A percentile compares a stretch with the other conserved stretches of the same genome.
These are phyloP conservation scores for Poecilobothrus nobilitatus DNA, from an alignment of 2,888 invertebrate species.

Conservation along the genomic window DNA sequence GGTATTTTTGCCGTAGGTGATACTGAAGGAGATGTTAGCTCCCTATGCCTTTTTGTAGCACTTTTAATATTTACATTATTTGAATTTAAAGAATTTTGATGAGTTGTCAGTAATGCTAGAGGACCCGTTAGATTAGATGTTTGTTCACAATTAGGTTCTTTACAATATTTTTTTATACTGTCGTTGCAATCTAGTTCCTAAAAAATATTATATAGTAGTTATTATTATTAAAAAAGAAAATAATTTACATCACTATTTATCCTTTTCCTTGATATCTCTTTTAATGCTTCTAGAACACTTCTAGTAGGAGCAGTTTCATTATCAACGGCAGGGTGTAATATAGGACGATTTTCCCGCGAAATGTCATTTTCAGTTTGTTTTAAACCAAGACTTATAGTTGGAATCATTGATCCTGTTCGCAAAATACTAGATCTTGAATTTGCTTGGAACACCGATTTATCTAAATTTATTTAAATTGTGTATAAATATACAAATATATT, in stretches of 20 bases:
- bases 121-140: background rate
- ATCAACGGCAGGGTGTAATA: conserved; percentile 36
- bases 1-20: conserved; percentile 11
- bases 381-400: conserved; percentile 31
- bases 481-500: background rate
- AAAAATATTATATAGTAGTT: conserved; percentile 20
- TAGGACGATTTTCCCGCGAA: conserved; percentile 38
- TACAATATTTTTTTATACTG: conserved; percentile 36
- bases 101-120: conserved; percentile 12
- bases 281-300: conserved; percentile 49
- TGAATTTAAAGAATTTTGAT: background rate
- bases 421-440: conserved; percentile 37
- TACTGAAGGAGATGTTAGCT: conserved; percentile 19
- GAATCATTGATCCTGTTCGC: conserved; percentile 30
- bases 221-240: conserved; percentile 7
- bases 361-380: conserved; percentile 32
- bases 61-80: conserved; percentile 14
- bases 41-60: conserved; percentile 21
- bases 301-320: conserved; percentile 43
- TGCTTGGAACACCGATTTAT: conserved; percentile 34
- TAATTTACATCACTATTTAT: conserved; percentile 45
- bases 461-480: conserved; percentile 21
- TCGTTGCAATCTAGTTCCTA: conserved; percentile 33
- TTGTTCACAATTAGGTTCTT: conserved; percentile 25
- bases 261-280: conserved; percentile 50